Evolutionary conservation across 2,888 invertebrate species (phyloP), one percentile per base, ranked within the genome.

Genomic region (Copidosoma aretas): DNA sequence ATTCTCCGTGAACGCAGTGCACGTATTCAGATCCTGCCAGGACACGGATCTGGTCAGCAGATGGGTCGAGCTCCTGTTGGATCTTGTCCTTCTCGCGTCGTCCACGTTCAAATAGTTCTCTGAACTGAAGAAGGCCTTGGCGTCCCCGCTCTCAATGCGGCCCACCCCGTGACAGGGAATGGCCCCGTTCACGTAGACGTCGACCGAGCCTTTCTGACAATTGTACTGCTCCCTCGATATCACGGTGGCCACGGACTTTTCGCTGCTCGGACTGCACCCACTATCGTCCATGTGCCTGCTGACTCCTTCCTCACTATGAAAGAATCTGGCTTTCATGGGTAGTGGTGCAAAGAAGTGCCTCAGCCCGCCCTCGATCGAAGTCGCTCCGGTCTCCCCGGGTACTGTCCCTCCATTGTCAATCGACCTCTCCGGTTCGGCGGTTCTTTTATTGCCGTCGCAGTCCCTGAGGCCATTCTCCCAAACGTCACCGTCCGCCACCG

Each of bases 331-430:
- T 41, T 75, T 80, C 0, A 73, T 65, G 0, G 76, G 60, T 49
- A 81, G 60, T 10, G 80, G 81, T 0, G 82, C 78, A 64, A 82
- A 82, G 52, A 81, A 82, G 52, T 81, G 81, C 46, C 77, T 80
- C 0, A 78, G 77, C 39, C 76, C 78, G 22, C 75, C 77, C 0
- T 71, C 65, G 21, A 22, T 49, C 10, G 25, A 41, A 21, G 41
- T 15, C 57, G 56, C 58, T 10, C 57, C 53, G 46, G 58, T 19
- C 24, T 32, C 54, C 15, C 19, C 56, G 14, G 19, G 46, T 14
- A 56, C 39, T 25, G 25, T 39, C 17, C 24, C n/a, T 19, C 25
- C 12, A 39, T 24, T 49, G 32, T 52, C 41, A 19, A 62, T 54
- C 41, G 39, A 43, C 41, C 51, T 21, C 4, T 21, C 41, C 22